Evolutionary conservation across 1,140 invertebrate species (phyloP).

Genomic region (Drosophila ercepeae): DNA sequence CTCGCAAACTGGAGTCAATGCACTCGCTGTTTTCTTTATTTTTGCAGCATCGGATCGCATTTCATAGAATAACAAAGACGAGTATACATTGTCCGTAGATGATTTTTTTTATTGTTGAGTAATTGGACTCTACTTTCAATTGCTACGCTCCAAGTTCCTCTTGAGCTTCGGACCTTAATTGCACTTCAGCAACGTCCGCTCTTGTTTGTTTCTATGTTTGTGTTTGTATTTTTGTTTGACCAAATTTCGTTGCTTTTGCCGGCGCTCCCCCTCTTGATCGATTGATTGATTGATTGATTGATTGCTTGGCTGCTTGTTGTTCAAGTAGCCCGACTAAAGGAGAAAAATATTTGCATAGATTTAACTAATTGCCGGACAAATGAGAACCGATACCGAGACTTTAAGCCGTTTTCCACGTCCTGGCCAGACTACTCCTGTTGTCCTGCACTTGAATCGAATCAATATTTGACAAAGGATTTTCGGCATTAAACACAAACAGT

Average conservation of each 20-base stretch:
- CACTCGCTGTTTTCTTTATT: constrained; percentile 3
- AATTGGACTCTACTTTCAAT: constrained; percentile 40
- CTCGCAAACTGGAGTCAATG: background rate
- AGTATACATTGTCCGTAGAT: constrained; percentile 30
- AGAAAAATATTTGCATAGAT: constrained; percentile 54
- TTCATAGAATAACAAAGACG: constrained; percentile 29
- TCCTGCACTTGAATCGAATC: constrained; percentile 28
- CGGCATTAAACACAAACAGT: constrained; percentile 11
- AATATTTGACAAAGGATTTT: constrained; percentile 41
- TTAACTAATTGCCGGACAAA: constrained; percentile 53
- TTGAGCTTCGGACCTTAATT: constrained; percentile 48
- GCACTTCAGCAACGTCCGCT: constrained; percentile 39
- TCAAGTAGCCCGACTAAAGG: constrained; percentile 28
- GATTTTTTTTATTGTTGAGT: constrained; percentile 31
- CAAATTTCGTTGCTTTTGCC: constrained; percentile 30
- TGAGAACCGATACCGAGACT: constrained; percentile 20
- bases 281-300: constrained; percentile 32
- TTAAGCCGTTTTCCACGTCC: background rate
- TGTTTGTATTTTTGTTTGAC: constrained; percentile 44
- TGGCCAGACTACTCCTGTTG: background rate
- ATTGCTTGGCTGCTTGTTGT: constrained; percentile 28
- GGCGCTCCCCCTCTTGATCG: constrained; percentile 9
- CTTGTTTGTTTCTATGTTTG: constrained; percentile 39
- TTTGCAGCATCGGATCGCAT: constrained; percentile 24
- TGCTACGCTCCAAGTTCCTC: constrained; percentile 29